phyloP scores from a whole-genome alignment of 2,113 vertebrate species.

The Benitochromis conjunctus region DNA sequence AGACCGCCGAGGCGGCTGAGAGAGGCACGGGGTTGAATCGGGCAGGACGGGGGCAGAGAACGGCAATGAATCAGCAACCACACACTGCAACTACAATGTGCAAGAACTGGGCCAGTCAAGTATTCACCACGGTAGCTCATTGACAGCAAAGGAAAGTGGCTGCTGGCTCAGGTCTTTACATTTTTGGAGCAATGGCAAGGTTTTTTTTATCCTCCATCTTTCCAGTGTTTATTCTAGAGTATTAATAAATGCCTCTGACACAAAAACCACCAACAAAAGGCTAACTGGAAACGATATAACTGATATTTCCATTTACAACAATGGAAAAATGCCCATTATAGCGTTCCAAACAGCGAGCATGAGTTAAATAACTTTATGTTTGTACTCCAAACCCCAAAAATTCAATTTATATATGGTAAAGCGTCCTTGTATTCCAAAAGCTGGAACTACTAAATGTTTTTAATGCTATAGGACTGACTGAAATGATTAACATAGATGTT shows the following conservation, averaged over 20 bases:
- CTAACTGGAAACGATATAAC: neutral
- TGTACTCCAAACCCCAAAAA: neutral
- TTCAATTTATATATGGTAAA: neutral
- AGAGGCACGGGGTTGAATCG: constrained; percentile 15
- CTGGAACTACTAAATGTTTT: neutral
- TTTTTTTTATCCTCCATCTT: neutral
- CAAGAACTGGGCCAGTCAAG: neutral
- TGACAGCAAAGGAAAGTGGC: neutral
- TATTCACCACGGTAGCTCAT: neutral
- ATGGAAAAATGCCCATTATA: neutral
- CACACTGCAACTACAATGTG: neutral
- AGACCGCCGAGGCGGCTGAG: constrained; percentile 21
- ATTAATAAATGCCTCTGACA: neutral
- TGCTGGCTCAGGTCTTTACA: neutral
- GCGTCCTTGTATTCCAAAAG: neutral
- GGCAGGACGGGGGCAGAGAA: neutral
- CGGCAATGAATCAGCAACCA: constrained; percentile 2
- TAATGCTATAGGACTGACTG: neutral
- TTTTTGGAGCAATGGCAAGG: neutral
- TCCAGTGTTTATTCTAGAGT: neutral
- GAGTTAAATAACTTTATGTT: neutral
- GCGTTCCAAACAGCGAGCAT: neutral
- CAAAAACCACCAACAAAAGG: neutral
- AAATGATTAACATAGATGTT: neutral
- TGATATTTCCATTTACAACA: neutral